Conservation (phyloP, 1,140 invertebrate species). For the Anoplolepis gracilipes region DNA sequence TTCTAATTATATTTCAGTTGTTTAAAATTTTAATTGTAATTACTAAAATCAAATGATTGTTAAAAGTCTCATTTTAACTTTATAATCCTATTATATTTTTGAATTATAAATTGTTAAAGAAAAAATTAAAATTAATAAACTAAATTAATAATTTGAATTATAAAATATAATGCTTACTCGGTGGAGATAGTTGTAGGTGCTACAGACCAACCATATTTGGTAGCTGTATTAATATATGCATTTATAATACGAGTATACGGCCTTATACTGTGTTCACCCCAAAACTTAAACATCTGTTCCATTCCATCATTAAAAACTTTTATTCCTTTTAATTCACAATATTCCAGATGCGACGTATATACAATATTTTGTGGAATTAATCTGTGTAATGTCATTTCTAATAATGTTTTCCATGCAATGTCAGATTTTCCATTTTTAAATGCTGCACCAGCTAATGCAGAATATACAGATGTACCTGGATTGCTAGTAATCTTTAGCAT, state of each 20-base stretch:
- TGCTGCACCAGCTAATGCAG: slow-evolving; percentile 85
- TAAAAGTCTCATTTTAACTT: not conserved
- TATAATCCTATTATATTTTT: not conserved
- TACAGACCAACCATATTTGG: slow-evolving; percentile 78
- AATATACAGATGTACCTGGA: slow-evolving; percentile 80
- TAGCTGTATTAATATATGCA: slow-evolving; percentile 50
- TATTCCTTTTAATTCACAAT: slow-evolving; percentile 80
- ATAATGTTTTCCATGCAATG: slow-evolving; percentile 86
- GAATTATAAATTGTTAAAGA: not conserved
- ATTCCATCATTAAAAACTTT: slow-evolving; percentile 79
- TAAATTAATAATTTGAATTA: not conserved
- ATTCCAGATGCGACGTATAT: slow-evolving; percentile 84
- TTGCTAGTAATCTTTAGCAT: slow-evolving; percentile 85
- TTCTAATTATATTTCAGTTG: not conserved
- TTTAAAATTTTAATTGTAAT: not conserved
- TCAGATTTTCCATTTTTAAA: slow-evolving; percentile 87
- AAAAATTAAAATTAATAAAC: not conserved
- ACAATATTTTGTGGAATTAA: slow-evolving; percentile 71
- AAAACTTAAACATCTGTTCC: slow-evolving; percentile 85
- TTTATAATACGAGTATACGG: slow-evolving; percentile 50
- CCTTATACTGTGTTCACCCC: slow-evolving; percentile 70
- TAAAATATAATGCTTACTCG: slow-evolving; percentile 43
- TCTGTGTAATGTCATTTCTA: slow-evolving; percentile 75
- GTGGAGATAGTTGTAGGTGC: slow-evolving; percentile 75
- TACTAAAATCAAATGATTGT: not conserved